Base-by-base conservation (phyloP, 2,113 vertebrate genomes). In the Solea senegalensis region DNA sequence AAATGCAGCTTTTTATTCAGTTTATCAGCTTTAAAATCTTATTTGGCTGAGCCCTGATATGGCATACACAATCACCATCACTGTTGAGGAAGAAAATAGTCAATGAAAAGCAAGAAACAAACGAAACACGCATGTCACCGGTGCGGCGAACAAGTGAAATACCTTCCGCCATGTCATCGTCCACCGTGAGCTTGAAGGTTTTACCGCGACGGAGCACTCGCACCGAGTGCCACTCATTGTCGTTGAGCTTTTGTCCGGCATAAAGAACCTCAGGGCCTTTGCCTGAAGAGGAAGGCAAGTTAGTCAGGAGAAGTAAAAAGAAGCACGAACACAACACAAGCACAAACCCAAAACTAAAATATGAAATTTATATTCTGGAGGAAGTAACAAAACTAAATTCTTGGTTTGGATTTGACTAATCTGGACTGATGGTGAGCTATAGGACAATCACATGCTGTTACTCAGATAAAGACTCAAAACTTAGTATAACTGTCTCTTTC, bases 211-310 rank as follows among this genome's bases (percentile, higher is more conserved):
- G 95, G 48, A 96, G 88, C 52, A 99, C 97, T 9, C 95, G 93
- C 2, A 99, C 97, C 0, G 97, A 95, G 92, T 99, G 97, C 97
- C 97, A 99, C 16, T 97, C 95, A 0, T 99, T 98, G 93, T 99
- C 96, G 59, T 98, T 99, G 86, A 98, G 95, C 64, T 98, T 99
- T 92, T 98, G 96, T 69, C 97, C 97, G 9, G 97, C 97, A 69
- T 96, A 98, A 74, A 99, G 94, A 57, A 95, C 96, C 90, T 98
- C 97, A 16, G 97, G 97, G 76, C 97, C 97, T 85, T 99, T 98
- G 94, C 97, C 97, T 99, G 93, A 87, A 85, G 90, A 93, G 83
- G 88, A 93, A 43, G 83, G 83, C 80, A 66, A 61, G 85, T 91
- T 88, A 93, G 86, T 92, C 7, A 74, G 74, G 85, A 82, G 82